Conservation (phyloP, 2,113 vertebrate species). For the Perca schrenkii region DNA sequence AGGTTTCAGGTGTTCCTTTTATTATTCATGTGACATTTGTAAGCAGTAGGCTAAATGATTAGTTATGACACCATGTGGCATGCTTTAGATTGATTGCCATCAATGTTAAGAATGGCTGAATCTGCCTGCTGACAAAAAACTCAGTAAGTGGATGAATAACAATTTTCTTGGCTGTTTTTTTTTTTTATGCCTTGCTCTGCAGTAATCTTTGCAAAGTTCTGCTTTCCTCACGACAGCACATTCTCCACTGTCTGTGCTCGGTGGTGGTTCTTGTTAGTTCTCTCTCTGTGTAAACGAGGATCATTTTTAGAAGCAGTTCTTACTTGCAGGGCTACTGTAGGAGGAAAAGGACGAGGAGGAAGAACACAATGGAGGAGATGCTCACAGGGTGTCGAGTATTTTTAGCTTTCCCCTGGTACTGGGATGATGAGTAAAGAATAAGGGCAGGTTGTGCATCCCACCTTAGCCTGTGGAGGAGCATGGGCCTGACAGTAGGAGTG, state of each 20-base stretch:
- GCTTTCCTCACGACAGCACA: not conserved
- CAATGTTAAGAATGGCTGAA: not conserved
- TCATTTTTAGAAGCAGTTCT: slow-evolving; percentile 66
- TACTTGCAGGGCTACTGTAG: slow-evolving; percentile 60
- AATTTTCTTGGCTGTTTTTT: not conserved
- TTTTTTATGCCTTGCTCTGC: not conserved
- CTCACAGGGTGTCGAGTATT: slow-evolving; percentile 72
- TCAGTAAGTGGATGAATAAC: slow-evolving; percentile 18
- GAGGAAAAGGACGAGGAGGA: slow-evolving; percentile 67
- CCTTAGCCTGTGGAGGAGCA: slow-evolving; percentile 54
- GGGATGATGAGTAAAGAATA: slow-evolving; percentile 69
- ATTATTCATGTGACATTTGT: not conserved
- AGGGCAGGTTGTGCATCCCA: slow-evolving; percentile 66
- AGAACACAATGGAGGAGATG: slow-evolving; percentile 68
- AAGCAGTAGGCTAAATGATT: not conserved
- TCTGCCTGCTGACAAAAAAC: not conserved
- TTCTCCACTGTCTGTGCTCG: not conserved
- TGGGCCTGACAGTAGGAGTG: slow-evolving; percentile 3
- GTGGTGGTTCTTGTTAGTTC: slow-evolving; percentile 17
- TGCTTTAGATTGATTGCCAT: not conserved
- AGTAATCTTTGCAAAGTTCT: slow-evolving; percentile 10
- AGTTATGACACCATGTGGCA: not conserved
- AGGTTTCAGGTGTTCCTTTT: not conserved
- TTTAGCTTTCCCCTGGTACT: slow-evolving; percentile 72
- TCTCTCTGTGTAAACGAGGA: slow-evolving; percentile 20